Conservation (phyloP, 2,113 vertebrate genomes). For the Hyla sarda region DNA sequence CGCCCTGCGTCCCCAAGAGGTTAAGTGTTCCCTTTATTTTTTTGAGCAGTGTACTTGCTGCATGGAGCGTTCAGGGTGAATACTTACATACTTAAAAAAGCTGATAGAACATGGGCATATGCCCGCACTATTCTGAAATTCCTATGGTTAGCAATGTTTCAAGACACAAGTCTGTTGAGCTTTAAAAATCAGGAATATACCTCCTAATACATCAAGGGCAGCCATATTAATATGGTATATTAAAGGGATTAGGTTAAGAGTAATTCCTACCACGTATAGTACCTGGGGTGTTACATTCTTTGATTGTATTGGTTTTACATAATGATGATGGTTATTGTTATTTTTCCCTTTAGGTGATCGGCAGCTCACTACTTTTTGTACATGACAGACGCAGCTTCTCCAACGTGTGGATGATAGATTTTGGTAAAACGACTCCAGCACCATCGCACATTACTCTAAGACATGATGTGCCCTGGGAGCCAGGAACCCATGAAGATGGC, state of each 20-base stretch:
- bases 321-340: background rate
- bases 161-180: background rate
- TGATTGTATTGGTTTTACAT: background rate
- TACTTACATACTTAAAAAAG: too few relatives aligned
- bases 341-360: slow-evolving; percentile 72
- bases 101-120: too few relatives aligned
- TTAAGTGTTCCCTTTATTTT: too few relatives aligned
- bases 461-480: slow-evolving; percentile 73
- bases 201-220: background rate
- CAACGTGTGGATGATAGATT: slow-evolving; percentile 86
- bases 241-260: too few relatives aligned
- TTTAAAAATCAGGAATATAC: background rate
- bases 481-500: slow-evolving; percentile 81
- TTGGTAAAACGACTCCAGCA: slow-evolving; percentile 75
- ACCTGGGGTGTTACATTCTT: too few relatives aligned
- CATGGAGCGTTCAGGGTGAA: too few relatives aligned
- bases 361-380: slow-evolving; percentile 80
- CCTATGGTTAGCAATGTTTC: background rate
- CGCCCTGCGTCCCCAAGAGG: too few relatives aligned
- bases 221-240: too few relatives aligned
- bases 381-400: slow-evolving; percentile 73
- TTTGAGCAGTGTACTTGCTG: too few relatives aligned
- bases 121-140: background rate
- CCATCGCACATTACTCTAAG: slow-evolving; percentile 63
- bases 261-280: too few relatives aligned